These are phyloP conservation scores for Phrixothrix hirtus DNA, from an alignment of 2,888 invertebrate species.

Conservation along the genomic window DNA sequence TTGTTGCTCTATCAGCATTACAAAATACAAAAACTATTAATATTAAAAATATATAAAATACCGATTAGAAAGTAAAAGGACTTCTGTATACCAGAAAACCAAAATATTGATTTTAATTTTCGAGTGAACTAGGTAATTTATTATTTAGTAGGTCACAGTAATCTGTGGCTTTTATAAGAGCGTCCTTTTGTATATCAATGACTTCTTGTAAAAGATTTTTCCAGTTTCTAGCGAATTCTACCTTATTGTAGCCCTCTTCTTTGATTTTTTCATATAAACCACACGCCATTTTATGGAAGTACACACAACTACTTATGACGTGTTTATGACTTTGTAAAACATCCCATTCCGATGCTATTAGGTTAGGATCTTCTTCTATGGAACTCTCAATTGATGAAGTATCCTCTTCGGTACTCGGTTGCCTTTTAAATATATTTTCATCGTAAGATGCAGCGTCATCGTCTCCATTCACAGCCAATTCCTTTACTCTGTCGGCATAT, in stretches of 20 bases:
- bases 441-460: constrained; percentile 9
- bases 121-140: neutral
- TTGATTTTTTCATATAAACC: constrained; percentile 79
- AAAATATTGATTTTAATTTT: neutral
- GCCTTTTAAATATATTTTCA: constrained; percentile 53
- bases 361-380: constrained; percentile 62
- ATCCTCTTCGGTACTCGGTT: constrained; percentile 87
- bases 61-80: too few relatives aligned
- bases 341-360: constrained; percentile 88
- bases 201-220: constrained; percentile 48
- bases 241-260: constrained; percentile 92
- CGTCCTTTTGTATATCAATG: constrained; percentile 49
- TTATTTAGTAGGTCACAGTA: constrained; percentile 45
- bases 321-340: constrained; percentile 88
- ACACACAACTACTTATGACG: constrained; percentile 72
- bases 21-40: too few relatives aligned
- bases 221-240: constrained; percentile 48
- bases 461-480: constrained; percentile 66
- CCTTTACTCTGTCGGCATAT: constrained; percentile 97
- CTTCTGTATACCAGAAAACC: too few relatives aligned
- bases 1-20: too few relatives aligned
- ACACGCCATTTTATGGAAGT: constrained; percentile 72
- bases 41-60: too few relatives aligned
- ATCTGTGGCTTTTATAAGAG: constrained; percentile 46
- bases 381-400: constrained; percentile 71